A percentile compares a stretch with the other conserved stretches of the same genome.
These are phyloP conservation scores for Pegoplata infirma DNA, from an alignment of 2,888 invertebrate species.

Conservation along the genomic window DNA sequence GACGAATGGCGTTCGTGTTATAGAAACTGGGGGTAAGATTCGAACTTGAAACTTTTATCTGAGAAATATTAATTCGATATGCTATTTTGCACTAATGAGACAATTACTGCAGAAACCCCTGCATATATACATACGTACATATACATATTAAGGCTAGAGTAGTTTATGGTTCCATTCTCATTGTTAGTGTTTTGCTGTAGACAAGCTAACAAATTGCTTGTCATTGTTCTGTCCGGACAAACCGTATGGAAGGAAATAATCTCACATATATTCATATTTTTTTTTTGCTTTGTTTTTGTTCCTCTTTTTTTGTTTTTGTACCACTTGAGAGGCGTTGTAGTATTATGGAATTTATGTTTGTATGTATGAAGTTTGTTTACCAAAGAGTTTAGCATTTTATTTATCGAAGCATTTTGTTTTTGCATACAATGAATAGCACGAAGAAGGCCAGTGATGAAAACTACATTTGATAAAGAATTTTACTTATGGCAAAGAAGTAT, in stretches of 20 bases:
- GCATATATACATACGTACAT: too few species aligned
- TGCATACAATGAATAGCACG: neutral
- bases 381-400: neutral
- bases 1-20: too few species aligned
- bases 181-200: constrained; percentile 20
- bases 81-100: too few species aligned
- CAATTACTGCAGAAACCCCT: too few species aligned
- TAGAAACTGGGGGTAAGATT: too few species aligned
- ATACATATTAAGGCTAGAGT: too few species aligned
- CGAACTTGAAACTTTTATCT: too few species aligned
- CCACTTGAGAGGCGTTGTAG: neutral
- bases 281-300: neutral
- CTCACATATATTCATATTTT: constrained; percentile 14
- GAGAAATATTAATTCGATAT: too few species aligned
- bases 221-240: constrained; percentile 34
- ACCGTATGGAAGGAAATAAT: constrained; percentile 50
- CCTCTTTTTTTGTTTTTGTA: neutral
- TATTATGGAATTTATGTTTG: neutral
- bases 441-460: neutral
- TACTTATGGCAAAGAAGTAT: constrained; percentile 9
- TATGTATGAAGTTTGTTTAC: neutral
- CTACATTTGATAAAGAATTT: constrained; percentile 14
- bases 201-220: constrained; percentile 49
- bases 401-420: neutral
- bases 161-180: constrained; percentile 9